Evolutionary conservation across 2,888 invertebrate genomes (phyloP), one percentile per base, ranked within the genome.

Genomic region (Erpobdella octoculata): DNA sequence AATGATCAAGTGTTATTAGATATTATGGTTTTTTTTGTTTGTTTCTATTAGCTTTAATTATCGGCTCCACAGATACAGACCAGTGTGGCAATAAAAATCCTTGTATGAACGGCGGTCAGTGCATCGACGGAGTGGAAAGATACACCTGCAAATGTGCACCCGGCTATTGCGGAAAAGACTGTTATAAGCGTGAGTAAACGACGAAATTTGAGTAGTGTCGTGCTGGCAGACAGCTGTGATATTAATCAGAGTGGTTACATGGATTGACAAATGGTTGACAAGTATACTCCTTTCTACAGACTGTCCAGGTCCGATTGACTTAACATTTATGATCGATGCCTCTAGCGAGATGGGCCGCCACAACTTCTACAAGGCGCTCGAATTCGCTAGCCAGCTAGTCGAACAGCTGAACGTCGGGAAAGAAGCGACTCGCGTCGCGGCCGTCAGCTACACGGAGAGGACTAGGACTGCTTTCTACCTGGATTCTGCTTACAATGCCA

Each of bases 271-370:
- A n/a, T n/a, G n/a, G n/a, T n/a, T n/a, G n/a, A n/a, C n/a, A n/a
- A n/a, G n/a, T n/a, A n/a, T n/a, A n/a, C n/a, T n/a, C n/a, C 46
- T 15, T 41, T 25, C 72, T 72, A 3, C 73, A 79, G 79, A 72
- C 4, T 81, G 81, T 71, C 77, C 74, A 0, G 76, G 78, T 0
- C 74, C 73, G 5, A 79, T 78, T 15, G 82, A 82, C 70, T 73
- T 82, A 9, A 74, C 80, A 15, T 80, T 81, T 72, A 73, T 81
- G n/a, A 70, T 81, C 18, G 74, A 73, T 21, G 53, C 59, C 9
- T 73, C 75, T 6, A 70, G 73, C 53, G 68, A 71, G 31, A 68
- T 76, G 48, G 74, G 74, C 31, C 48, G 65, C 3, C 65, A 38
- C 3, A 75, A 75, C 73, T 75, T 72, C 65, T 76, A 76, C 70